Percentiles rank a stretch among this genome's conserved stretches.
These are phyloP conservation scores for Hippoglossus stenolepis DNA, from an alignment of 2,113 vertebrate species.

Conservation along the genomic window DNA sequence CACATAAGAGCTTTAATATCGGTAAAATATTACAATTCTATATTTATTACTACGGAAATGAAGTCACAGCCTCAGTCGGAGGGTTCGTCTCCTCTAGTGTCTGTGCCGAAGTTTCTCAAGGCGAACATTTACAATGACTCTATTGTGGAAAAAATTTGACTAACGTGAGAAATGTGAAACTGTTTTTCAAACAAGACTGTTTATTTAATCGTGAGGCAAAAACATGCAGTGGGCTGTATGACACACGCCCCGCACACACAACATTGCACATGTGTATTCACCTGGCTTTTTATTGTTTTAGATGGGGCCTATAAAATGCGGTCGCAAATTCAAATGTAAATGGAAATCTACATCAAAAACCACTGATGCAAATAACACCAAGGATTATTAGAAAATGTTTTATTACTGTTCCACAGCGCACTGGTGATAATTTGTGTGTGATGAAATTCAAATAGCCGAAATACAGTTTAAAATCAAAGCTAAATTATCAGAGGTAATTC, in stretches of 20 bases:
- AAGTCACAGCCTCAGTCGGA: conserved; percentile 4
- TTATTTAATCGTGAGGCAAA: neutral
- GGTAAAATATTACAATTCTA: conserved; percentile 39
- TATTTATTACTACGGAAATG: conserved; percentile 45
- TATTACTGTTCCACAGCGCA: neutral
- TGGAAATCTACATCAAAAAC: conserved; percentile 16
- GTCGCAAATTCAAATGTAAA: conserved; percentile 13
- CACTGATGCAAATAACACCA: conserved; percentile 9
- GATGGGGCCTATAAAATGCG: conserved; percentile 17
- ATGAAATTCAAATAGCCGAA: conserved; percentile 14
- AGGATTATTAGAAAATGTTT: conserved; percentile 8
- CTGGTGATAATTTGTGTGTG: neutral
- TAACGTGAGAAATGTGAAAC: neutral
- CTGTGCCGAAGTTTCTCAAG: conserved; percentile 5
- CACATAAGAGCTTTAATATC: conserved; percentile 34
- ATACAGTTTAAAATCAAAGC: conserved; percentile 3
- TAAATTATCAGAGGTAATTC: neutral
- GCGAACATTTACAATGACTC: neutral
- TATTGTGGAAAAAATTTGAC: neutral
- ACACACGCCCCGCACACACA: neutral
- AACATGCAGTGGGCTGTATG: neutral
- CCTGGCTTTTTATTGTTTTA: conserved; percentile 1
- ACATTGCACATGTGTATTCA: conserved; percentile 9
- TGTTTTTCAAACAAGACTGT: neutral
- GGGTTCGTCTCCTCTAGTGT: neutral